Evolutionary conservation across 2,888 invertebrate genomes (phyloP), one percentile per base, ranked within the genome.

Genomic region (Melanostoma mellinum): DNA sequence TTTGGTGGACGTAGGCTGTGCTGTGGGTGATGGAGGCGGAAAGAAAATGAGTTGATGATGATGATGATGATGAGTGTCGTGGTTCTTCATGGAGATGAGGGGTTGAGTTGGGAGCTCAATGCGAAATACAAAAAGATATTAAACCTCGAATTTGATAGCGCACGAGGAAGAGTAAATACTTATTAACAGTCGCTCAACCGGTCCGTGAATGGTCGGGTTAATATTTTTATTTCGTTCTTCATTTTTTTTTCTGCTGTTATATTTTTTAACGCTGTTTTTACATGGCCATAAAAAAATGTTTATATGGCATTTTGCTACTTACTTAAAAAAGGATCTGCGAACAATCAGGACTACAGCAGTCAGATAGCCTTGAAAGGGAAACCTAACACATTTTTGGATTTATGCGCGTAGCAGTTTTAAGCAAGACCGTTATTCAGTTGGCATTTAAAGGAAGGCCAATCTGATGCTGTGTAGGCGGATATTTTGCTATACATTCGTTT

Each of bases 51-150:
- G 58, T 44, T 60, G 58, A 46, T 46, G 44, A 46, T 46, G 44
- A n/a, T 46, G 44, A 46, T 46, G 44, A 46, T 46, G 44, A 46
- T 46, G 44, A 46, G 4, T 46, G 44, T 10, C n/a, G 44, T 46
- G 44, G 44, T 46, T 46, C 3, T 46, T 46, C 3, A 10, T n/a
- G 44, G 3, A 46, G 5, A 46, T 46, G 44, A 10, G 10, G 10
- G 44, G 35, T 46, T 46, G 60, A 35, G 33, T 44, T 33, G 44
- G 20, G 10, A 60, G 58, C 35, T 33, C 20, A 71, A 53, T 46
- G 58, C 67, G 48, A 53, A 53, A 77, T 67, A 67, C 67, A 72
- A 76, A 76, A 58, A 76, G 50, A 63, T 71, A 76, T 80, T 80
- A 71, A 80, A 53, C 46, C 53, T 60, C 36, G 42, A 55, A 61